Conservation (phyloP, 2,888 invertebrate species). For the Drosophila lutescens region DNA sequence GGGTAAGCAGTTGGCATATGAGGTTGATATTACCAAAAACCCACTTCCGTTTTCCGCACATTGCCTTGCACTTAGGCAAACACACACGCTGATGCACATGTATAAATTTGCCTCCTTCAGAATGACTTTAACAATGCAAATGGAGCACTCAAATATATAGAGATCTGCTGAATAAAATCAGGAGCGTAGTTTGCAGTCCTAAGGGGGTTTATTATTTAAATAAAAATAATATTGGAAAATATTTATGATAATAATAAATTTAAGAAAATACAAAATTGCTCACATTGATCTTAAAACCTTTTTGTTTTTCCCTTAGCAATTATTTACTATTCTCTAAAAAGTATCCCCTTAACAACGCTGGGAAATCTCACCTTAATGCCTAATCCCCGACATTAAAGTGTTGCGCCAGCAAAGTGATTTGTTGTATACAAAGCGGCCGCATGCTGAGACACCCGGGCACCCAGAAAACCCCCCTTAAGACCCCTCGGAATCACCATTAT, state of each 20-base stretch:
- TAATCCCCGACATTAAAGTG: constrained; percentile 80
- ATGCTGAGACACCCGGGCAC: constrained; percentile 41
- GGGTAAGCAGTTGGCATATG: constrained; percentile 29
- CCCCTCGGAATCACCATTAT: constrained; percentile 24
- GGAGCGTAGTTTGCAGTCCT: constrained; percentile 1
- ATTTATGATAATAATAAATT: too few species aligned
- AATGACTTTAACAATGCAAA: constrained; percentile 43
- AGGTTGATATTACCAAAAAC: constrained; percentile 46
- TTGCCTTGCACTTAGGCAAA: constrained; percentile 31
- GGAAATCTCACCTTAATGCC: constrained; percentile 75
- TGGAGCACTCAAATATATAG: constrained; percentile 22
- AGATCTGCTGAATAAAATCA: background rate
- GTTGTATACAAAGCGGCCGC: constrained; percentile 74
- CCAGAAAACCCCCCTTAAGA: constrained; percentile 6
- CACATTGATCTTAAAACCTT: too few species aligned
- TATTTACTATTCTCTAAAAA: background rate
- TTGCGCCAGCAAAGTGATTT: constrained; percentile 78
- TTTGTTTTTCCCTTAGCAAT: background rate
- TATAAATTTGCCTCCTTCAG: constrained; percentile 7
- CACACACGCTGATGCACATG: constrained; percentile 13
- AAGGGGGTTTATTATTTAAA: background rate
- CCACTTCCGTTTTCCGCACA: constrained; percentile 14
- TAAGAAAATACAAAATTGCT: too few species aligned
- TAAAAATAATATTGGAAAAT: too few species aligned
- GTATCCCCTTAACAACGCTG: constrained; percentile 6